A percentile compares a stretch with the other conserved stretches of the same genome.
Evolutionary conservation across 30 jellyfish, hydroid and myxozoan species (phyloP).

Genomic region (Hydractinia symbiolongicarpus): DNA sequence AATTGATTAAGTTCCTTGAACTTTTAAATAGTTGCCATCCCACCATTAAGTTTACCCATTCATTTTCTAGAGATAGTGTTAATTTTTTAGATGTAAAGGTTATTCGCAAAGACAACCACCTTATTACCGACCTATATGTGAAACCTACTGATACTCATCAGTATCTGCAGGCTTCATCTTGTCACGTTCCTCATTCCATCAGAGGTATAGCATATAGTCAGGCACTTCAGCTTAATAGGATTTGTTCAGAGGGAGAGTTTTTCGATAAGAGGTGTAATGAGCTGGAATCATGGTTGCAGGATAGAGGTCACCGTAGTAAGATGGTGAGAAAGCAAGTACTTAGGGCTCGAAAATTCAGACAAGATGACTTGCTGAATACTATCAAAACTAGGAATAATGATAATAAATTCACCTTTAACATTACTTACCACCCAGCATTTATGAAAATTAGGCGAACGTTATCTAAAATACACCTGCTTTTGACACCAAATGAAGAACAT

Average conservation of each 20-base stretch:
- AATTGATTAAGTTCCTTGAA: background rate
- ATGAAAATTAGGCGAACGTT: background rate
- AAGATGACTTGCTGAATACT: background rate
- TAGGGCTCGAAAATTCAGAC: background rate
- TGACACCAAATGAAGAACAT: background rate
- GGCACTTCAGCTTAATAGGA: background rate
- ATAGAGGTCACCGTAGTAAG: background rate
- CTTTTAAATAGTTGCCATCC: too few species aligned
- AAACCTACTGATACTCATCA: constrained; percentile 5
- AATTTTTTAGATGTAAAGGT: too few species aligned
- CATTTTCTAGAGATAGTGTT: too few species aligned
- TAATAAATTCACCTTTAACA: too few species aligned
- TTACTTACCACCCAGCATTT: background rate
- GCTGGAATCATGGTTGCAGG: too few species aligned
- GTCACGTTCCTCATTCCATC: background rate
- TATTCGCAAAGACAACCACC: background rate
- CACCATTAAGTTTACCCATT: too few species aligned
- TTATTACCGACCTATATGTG: constrained; percentile 2
- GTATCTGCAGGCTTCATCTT: background rate
- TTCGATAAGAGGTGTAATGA: background rate
- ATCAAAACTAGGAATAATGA: too few species aligned
- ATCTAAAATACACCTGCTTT: background rate
- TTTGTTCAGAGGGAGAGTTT: background rate
- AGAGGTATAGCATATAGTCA: background rate
- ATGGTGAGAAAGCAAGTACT: constrained; percentile 1